phyloP scores from a whole-genome alignment of 1,140 invertebrate genomes.

The Aphelenchoides fujianensis region DNA sequence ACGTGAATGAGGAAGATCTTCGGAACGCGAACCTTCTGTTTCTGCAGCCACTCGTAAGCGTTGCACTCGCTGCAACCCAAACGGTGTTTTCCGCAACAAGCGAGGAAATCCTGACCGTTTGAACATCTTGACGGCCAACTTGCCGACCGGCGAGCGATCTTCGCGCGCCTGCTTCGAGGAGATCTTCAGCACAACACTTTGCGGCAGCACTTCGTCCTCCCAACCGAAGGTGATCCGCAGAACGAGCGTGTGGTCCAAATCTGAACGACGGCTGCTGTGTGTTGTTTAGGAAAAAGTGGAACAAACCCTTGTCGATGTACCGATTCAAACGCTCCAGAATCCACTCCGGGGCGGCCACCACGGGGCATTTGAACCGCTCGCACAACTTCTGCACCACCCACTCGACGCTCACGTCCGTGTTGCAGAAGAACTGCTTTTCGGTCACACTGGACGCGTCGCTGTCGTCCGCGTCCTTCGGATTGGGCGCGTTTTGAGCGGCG shows the following conservation, averaged over 20 bases:
- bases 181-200: constrained; percentile 56
- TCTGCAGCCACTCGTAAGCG: constrained; percentile 57
- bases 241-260: constrained; percentile 56
- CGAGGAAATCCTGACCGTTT: too few relatives aligned
- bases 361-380: constrained; percentile 53
- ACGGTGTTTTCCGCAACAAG: too few relatives aligned
- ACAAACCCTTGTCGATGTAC: constrained; percentile 49
- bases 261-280: too few relatives aligned
- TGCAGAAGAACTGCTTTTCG: constrained; percentile 8
- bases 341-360: constrained; percentile 54
- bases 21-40: constrained; percentile 52
- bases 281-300: too few relatives aligned
- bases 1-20: constrained; percentile 58
- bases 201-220: constrained; percentile 52
- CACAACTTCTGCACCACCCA: constrained; percentile 51
- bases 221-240: constrained; percentile 58
- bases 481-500: not conserved
- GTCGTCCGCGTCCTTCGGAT: not conserved
- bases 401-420: constrained; percentile 52
- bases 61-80: constrained; percentile 57
- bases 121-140: constrained; percentile 40
- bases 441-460: not conserved
- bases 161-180: constrained; percentile 38
- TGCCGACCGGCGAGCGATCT: constrained; percentile 33
- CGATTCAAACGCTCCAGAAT: constrained; percentile 52